phyloP scores from a whole-genome alignment of 2,113 vertebrate genomes.

The Eubucco bourcierii region DNA sequence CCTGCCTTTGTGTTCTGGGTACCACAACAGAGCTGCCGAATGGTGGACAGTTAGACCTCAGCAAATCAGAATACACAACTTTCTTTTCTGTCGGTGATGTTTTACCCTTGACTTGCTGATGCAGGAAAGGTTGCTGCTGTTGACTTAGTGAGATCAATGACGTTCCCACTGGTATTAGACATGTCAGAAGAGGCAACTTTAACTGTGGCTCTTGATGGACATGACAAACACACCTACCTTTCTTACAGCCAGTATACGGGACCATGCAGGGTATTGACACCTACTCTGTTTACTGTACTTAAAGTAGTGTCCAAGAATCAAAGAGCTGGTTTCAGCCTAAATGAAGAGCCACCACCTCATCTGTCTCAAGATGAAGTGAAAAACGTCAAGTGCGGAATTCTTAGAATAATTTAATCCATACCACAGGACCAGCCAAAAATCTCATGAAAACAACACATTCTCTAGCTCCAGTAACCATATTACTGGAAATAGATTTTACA shows the following conservation, averaged over 20 bases:
- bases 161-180: not conserved
- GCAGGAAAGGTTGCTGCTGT: not conserved
- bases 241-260: not conserved
- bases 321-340: not conserved
- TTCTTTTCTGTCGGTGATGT: not conserved
- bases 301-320: not conserved
- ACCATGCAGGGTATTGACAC: not conserved
- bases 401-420: conserved; percentile 33
- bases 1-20: not conserved
- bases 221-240: not conserved
- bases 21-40: not conserved
- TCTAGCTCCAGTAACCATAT: conserved; percentile 56
- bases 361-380: not conserved
- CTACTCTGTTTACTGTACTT: not conserved
- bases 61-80: not conserved
- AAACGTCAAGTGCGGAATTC: not conserved
- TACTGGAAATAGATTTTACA: conserved; percentile 68
- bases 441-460: conserved; percentile 43
- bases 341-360: not conserved
- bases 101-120: not conserved
- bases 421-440: conserved; percentile 3
- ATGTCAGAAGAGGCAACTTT: not conserved
- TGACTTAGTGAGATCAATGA: not conserved
- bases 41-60: not conserved
- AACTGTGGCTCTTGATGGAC: not conserved